A percentile compares a stretch with the other conserved stretches of the same genome.
These are phyloP conservation scores for Agrotis puta DNA, from an alignment of 2,888 invertebrate genomes.

Conservation along the genomic window DNA sequence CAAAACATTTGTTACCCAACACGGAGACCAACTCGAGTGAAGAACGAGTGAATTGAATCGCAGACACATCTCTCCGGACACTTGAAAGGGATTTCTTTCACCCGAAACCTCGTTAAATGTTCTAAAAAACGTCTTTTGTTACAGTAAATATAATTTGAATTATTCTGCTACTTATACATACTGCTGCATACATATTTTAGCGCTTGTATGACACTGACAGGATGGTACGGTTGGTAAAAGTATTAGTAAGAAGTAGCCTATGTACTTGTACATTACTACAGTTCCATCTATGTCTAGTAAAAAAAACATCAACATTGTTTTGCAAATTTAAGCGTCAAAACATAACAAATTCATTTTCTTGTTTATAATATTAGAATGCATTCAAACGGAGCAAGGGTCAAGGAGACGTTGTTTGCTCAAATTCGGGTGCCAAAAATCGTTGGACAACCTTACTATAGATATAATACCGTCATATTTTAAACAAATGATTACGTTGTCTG, in stretches of 20 bases:
- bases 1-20: slow-evolving; percentile 54
- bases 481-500: slow-evolving; percentile 14
- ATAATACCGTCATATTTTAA: neutral
- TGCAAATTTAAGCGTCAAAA: no score
- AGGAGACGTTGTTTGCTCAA: no score
- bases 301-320: no score
- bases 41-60: slow-evolving; percentile 61
- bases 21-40: slow-evolving; percentile 43
- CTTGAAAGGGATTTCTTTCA: slow-evolving; percentile 59
- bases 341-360: no score
- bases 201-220: neutral
- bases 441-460: neutral
- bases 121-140: slow-evolving; percentile 23
- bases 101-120: slow-evolving; percentile 42
- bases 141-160: slow-evolving; percentile 6
- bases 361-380: no score
- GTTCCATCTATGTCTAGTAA: no score
- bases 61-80: slow-evolving; percentile 58
- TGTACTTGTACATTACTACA: no score
- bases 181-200: neutral
- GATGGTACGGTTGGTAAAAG: neutral
- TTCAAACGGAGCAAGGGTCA: no score
- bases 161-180: neutral
- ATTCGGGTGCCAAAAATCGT: no score
- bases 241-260: no score